Percentiles rank a stretch among this genome's conserved stretches.
phyloP scores from a whole-genome alignment of 2,797 vertebrate species.

The Chromobotia macracanthus region DNA sequence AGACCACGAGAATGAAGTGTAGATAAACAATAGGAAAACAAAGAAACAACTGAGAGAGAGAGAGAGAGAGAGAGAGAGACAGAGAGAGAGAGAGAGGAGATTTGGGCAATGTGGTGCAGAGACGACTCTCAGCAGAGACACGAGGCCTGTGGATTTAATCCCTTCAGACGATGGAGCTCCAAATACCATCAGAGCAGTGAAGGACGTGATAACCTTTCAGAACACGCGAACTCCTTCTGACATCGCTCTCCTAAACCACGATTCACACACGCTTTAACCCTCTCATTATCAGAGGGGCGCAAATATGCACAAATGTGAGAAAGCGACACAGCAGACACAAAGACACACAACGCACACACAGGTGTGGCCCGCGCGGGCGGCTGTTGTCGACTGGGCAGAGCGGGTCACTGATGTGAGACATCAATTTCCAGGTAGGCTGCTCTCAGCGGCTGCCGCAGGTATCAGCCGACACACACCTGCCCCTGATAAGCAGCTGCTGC shows the following conservation, averaged over 20 bases:
- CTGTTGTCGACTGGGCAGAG: slow-evolving; percentile 71
- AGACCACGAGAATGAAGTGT: slow-evolving; percentile 1
- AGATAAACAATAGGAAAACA: slow-evolving; percentile 18
- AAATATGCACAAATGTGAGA: slow-evolving; percentile 32
- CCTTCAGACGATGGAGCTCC: slow-evolving; percentile 70
- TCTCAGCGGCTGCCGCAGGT: slow-evolving; percentile 80
- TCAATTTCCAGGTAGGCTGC: slow-evolving; percentile 87
- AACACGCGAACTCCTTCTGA: slow-evolving; percentile 13
- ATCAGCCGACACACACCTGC: slow-evolving; percentile 83
- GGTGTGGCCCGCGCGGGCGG: slow-evolving; percentile 51
- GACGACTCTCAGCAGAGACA: slow-evolving; percentile 34
- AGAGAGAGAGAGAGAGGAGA: neutral
- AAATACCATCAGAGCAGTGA: slow-evolving; percentile 79
- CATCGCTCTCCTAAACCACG: slow-evolving; percentile 18
- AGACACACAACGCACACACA: slow-evolving; percentile 33
- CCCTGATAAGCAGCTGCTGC: slow-evolving; percentile 81
- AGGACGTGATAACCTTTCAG: slow-evolving; percentile 78
- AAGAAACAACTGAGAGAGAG: neutral
- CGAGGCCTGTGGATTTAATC: slow-evolving; percentile 72
- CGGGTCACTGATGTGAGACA: slow-evolving; percentile 81
- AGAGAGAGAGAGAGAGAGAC: neutral
- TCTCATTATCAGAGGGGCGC: slow-evolving; percentile 53
- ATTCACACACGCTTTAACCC: slow-evolving; percentile 37
- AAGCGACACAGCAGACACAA: slow-evolving; percentile 38
- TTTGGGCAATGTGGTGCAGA: slow-evolving; percentile 1